These are phyloP conservation scores for Buphagus erythrorhynchus DNA, from an alignment of 2,797 vertebrate genomes.

Conservation along the genomic window DNA sequence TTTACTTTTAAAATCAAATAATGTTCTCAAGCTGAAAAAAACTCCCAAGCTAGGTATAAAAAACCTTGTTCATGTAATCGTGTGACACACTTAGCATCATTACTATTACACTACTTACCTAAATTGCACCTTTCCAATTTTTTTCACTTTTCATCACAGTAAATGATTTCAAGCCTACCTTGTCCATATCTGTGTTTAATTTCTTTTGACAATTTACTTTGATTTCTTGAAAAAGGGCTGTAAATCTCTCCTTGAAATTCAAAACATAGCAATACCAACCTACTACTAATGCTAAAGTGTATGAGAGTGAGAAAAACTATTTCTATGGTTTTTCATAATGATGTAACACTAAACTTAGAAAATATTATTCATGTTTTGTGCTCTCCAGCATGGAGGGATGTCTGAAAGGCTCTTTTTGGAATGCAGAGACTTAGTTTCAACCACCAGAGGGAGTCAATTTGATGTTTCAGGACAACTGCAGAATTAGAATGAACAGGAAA, in stretches of 20 bases:
- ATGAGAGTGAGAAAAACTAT: neutral
- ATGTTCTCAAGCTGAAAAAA: neutral
- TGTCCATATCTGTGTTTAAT: neutral
- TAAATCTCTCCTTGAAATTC: neutral
- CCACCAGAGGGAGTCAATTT: constrained; percentile 53
- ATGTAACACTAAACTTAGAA: neutral
- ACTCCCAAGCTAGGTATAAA: neutral
- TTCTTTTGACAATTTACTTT: neutral
- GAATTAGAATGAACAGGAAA: neutral
- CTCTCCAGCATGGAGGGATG: neutral
- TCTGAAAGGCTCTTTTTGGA: neutral
- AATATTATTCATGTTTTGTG: neutral
- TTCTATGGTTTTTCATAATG: neutral
- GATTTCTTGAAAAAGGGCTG: neutral
- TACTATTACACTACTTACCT: neutral
- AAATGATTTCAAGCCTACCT: neutral
- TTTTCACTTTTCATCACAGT: neutral
- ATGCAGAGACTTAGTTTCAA: neutral
- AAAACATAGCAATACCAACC: neutral
- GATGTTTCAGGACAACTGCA: neutral
- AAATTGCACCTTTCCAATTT: neutral
- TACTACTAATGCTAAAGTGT: neutral
- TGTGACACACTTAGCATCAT: neutral
- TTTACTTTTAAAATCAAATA: neutral
- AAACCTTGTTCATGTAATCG: neutral